A percentile compares a stretch with the other conserved stretches of the same genome.
Evolutionary conservation across 2,113 vertebrate species (phyloP).

Genomic region (Illadopsis cleaveri): DNA sequence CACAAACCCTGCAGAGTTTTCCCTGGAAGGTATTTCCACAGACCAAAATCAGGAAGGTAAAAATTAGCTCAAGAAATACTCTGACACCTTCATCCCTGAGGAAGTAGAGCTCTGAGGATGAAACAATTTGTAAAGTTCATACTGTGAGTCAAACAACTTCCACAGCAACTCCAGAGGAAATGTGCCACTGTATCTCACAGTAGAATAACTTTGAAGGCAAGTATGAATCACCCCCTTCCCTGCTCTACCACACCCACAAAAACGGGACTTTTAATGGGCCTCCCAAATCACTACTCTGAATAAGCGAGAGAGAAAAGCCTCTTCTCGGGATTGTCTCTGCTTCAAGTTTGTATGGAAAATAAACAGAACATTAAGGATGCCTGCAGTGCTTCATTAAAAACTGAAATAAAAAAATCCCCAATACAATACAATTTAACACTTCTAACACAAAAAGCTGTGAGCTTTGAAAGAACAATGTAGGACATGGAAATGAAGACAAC

Average conservation of each 20-base stretch:
- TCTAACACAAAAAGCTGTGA: not conserved
- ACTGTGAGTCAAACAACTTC: not conserved
- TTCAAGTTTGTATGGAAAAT: not conserved
- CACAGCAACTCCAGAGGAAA: not conserved
- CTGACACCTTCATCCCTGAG: not conserved
- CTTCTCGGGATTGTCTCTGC: not conserved
- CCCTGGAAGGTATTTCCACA: not conserved
- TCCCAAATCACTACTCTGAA: not conserved
- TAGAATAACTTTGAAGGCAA: not conserved
- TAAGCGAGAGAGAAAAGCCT: not conserved
- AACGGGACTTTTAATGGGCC: not conserved
- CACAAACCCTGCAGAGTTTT: too few species aligned
- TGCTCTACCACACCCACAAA: constrained; percentile 22
- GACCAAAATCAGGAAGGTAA: not conserved
- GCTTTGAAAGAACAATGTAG: not conserved
- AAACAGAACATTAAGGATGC: not conserved
- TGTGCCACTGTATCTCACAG: not conserved
- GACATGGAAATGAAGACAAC: not conserved
- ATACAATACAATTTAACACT: not conserved
- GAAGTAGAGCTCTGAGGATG: not conserved
- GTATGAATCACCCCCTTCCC: constrained; percentile 25
- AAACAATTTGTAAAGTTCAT: not conserved
- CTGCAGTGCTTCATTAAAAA: not conserved
- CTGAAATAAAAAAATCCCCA: not conserved
- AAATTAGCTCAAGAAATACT: not conserved